A percentile compares a stretch with the other conserved stretches of the same genome.
phyloP scores from a whole-genome alignment of 2,797 vertebrate species.

The Gadopsis bispinosus region DNA sequence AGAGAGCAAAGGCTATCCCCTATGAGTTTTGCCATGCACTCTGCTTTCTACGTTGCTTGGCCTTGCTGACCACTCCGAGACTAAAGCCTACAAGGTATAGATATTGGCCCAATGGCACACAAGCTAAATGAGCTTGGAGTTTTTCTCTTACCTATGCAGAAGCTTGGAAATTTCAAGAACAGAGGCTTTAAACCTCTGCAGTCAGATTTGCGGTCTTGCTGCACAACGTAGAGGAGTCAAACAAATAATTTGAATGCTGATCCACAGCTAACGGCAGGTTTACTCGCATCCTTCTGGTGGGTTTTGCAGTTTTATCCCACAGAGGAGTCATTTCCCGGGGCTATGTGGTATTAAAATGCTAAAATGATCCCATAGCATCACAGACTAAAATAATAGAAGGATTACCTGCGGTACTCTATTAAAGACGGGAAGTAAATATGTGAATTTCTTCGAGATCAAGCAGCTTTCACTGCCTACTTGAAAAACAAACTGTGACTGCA shows the following conservation, averaged over 20 bases:
- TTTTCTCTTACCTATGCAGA: conserved; percentile 16
- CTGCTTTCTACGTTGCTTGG: conserved; percentile 50
- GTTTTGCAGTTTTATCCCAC: conserved; percentile 32
- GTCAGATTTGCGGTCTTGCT: neutral
- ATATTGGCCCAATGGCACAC: conserved; percentile 36
- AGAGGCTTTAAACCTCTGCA: neutral
- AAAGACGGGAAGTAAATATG: conserved; percentile 46
- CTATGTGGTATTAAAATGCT: conserved; percentile 28
- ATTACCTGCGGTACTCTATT: conserved; percentile 53
- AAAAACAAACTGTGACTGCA: conserved; percentile 35
- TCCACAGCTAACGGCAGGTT: conserved; percentile 22
- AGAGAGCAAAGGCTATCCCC: conserved; percentile 41
- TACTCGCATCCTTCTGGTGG: conserved; percentile 39
- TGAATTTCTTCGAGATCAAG: conserved; percentile 50
- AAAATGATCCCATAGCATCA: conserved; percentile 32
- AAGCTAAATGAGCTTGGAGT: conserved; percentile 49
- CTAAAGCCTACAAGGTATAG: conserved; percentile 20
- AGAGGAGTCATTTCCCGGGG: conserved; percentile 15
- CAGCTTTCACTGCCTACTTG: conserved; percentile 45
- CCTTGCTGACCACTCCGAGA: conserved; percentile 47
- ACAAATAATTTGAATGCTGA: conserved; percentile 10
- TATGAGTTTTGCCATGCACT: conserved; percentile 34
- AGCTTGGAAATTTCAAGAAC: conserved; percentile 8
- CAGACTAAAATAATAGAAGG: conserved; percentile 44
- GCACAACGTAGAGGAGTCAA: neutral